Percentiles rank a stretch among this genome's conserved stretches.
Conservation (phyloP, 2,888 invertebrate species). For the Diarsia mendica region DNA sequence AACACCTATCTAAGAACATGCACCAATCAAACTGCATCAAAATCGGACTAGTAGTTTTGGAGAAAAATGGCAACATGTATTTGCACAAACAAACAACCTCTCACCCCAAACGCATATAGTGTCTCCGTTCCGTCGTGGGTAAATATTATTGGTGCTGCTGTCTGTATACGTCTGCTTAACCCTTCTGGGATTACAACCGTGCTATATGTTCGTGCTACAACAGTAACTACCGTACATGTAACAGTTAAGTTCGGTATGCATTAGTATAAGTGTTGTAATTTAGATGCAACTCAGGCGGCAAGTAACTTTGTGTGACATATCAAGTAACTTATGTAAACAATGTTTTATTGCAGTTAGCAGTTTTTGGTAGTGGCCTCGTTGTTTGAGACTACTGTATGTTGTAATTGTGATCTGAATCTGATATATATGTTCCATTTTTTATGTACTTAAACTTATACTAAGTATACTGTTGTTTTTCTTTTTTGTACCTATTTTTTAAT, state of each 20-base stretch:
- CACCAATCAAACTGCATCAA: too few species aligned
- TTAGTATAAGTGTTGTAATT: slow-evolving; percentile 29
- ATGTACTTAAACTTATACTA: too few species aligned
- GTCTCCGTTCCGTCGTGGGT: too few species aligned
- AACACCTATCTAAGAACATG: too few species aligned
- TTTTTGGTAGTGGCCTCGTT: slow-evolving; percentile 31
- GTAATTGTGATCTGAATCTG: slow-evolving; percentile 4
- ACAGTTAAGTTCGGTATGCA: slow-evolving; percentile 24
- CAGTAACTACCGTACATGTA: neutral
- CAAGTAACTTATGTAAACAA: slow-evolving; percentile 29
- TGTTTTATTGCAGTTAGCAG: slow-evolving; percentile 18
- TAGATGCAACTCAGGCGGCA: slow-evolving; percentile 41
- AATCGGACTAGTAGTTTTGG: too few species aligned
- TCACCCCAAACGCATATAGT: too few species aligned
- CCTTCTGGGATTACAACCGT: neutral
- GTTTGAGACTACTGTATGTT: slow-evolving; percentile 15
- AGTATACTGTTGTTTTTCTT: too few species aligned
- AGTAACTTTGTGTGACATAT: slow-evolving; percentile 12
- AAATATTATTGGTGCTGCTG: too few species aligned
- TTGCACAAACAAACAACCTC: too few species aligned
- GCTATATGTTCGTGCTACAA: neutral
- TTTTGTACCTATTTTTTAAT: too few species aligned
- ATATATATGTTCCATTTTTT: too few species aligned
- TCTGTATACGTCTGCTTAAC: neutral
- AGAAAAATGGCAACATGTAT: too few species aligned